Base-by-base conservation (phyloP, 2,888 invertebrate species). In the Molorchus minor region DNA sequence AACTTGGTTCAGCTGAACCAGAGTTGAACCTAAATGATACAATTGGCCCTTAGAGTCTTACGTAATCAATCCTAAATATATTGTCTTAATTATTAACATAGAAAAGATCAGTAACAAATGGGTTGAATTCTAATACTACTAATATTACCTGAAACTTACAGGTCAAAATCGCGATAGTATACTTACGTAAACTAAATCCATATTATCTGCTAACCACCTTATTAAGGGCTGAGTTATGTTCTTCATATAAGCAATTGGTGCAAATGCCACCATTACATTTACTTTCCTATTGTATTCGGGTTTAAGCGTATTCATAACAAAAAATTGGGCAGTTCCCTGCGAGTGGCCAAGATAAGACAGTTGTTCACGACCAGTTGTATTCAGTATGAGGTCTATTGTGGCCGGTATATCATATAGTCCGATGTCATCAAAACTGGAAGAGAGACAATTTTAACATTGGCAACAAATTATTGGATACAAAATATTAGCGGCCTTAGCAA, bases 331-430 rank as follows among this genome's bases (percentile, higher is more conserved):
- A 0, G 88, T 86, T 2, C 92, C 93, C 64, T 66, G 56, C 16
- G 63, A 63, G 38, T 92, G 91, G 0, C 93, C 94, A 0, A 91
- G 79, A 73, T 92, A 93, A 69, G 88, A 87, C 0, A 94, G 70
- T 41, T 52, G 29, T 1, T 52, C 41, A 8, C 20, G 19, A 3
- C 52, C 52, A 3, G 52, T 52, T 2, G 8, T 25, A 13, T 13
- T 15, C 19, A 52, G 12, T 4, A 52, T 35, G 35, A 30, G 13
- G 33, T 52, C 43, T 1, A 52, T 52, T 13, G 12, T 43, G 5
- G 52, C 52, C 2, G 52, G 52, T 8, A 49, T 8, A 15, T 49
- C 49, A n/a, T 49, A 49, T 10, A 21, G 15, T 38, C 49, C 49
- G 7, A 36, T 38, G 8, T 33, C 33, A 13, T 49, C 38, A 8